Conservation (phyloP, 2,888 invertebrate genomes). For the Megaustenia siamemsis region DNA sequence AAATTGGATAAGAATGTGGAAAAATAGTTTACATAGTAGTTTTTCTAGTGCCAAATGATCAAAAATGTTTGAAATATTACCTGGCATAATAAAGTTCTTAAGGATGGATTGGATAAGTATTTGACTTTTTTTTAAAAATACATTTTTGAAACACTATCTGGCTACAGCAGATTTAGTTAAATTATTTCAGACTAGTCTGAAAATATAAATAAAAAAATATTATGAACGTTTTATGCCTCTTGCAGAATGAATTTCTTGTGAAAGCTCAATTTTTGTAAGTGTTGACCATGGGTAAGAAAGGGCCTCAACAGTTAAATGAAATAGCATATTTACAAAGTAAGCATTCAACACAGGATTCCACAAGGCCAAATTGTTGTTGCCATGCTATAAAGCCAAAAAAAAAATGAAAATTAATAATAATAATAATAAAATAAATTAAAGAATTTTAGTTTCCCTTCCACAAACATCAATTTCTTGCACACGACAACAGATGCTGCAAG, state of each 20-base stretch:
- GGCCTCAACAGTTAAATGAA: neutral
- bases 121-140: no score
- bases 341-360: slow-evolving; percentile 1
- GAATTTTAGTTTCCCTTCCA: neutral
- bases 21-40: no score
- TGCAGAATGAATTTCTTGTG: neutral
- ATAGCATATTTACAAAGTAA: neutral
- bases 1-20: no score
- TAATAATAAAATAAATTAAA: neutral
- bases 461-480: neutral
- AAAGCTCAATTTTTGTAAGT: neutral
- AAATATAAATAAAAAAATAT: neutral
- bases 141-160: no score
- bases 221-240: neutral
- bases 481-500: slow-evolving; percentile 25
- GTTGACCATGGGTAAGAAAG: neutral
- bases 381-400: slow-evolving; percentile 24
- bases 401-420: neutral
- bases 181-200: no score
- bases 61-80: no score
- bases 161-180: no score
- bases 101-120: no score
- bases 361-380: neutral
- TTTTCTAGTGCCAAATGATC: no score
- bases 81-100: no score